Conservation (phyloP, 2,113 vertebrate species). For the Hemibagrus wyckioides region DNA sequence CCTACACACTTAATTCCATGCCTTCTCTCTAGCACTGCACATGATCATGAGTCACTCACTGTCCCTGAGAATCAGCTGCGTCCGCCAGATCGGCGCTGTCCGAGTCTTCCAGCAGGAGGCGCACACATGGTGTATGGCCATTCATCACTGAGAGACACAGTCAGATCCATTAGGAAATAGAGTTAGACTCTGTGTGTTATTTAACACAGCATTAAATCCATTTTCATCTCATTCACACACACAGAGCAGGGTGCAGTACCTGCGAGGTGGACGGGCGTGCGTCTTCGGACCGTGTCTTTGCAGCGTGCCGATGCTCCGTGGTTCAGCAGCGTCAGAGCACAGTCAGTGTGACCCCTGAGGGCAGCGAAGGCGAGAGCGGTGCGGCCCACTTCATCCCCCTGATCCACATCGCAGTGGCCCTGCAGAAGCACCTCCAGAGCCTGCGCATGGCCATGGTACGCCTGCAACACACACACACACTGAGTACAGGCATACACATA, state of each 20-base stretch:
- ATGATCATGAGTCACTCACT: slow-evolving; percentile 77
- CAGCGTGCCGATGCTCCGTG: slow-evolving; percentile 87
- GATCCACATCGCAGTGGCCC: slow-evolving; percentile 85
- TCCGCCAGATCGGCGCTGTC: slow-evolving; percentile 83
- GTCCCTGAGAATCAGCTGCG: slow-evolving; percentile 88
- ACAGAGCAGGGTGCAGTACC: slow-evolving; percentile 66
- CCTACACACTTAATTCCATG: neutral
- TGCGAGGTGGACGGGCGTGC: slow-evolving; percentile 88
- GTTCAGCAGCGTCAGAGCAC: slow-evolving; percentile 88
- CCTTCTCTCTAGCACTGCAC: neutral
- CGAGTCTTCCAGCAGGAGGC: slow-evolving; percentile 87
- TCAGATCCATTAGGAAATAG: neutral
- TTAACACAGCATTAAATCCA: neutral
- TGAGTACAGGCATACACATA: too few species aligned
- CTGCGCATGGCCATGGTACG: slow-evolving; percentile 93
- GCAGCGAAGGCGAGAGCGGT: slow-evolving; percentile 90
- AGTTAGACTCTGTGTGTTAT: neutral
- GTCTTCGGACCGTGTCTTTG: slow-evolving; percentile 80
- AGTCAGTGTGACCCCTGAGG: slow-evolving; percentile 86
- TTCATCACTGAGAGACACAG: slow-evolving; percentile 82
- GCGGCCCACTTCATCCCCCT: slow-evolving; percentile 85
- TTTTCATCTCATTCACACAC: neutral
- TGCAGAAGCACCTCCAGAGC: slow-evolving; percentile 91
- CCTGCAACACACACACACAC: slow-evolving; percentile 68
- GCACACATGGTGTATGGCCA: slow-evolving; percentile 89